These are phyloP conservation scores for Dolichomitus sp. DNA, from an alignment of 2,888 invertebrate species.

Conservation along the genomic window DNA sequence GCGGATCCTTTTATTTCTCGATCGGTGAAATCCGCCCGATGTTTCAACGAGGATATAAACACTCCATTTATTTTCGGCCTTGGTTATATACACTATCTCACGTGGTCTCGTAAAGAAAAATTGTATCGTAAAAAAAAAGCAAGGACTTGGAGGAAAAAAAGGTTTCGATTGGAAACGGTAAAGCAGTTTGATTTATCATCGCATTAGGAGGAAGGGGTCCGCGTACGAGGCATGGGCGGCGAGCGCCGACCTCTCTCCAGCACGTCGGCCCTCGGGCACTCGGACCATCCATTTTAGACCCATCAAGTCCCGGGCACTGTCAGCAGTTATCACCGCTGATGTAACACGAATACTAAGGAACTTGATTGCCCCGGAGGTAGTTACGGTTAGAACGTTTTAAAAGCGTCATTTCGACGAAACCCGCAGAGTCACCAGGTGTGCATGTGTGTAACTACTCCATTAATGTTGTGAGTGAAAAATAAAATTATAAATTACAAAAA, in stretches of 20 bases:
- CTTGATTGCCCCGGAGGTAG: constrained; percentile 57
- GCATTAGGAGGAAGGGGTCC: constrained; percentile 69
- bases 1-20: constrained; percentile 28
- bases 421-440: constrained; percentile 8
- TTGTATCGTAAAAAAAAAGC: constrained; percentile 53
- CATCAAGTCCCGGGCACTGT: constrained; percentile 71
- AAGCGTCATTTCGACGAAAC: constrained; percentile 41
- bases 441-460: constrained; percentile 3
- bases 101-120: constrained; percentile 61
- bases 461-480: constrained; percentile 1
- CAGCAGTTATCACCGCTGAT: constrained; percentile 71
- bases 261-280: constrained; percentile 68
- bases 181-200: constrained; percentile 73
- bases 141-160: constrained; percentile 48
- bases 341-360: constrained; percentile 70
- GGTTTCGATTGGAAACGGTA: constrained; percentile 68
- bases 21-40: constrained; percentile 40
- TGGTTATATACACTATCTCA: constrained; percentile 50
- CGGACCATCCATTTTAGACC: constrained; percentile 72
- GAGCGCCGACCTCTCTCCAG: constrained; percentile 67
- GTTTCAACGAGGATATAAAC: constrained; percentile 66
- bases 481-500: constrained; percentile 9
- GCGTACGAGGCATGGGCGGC: constrained; percentile 53
- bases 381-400: constrained; percentile 57
- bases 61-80: constrained; percentile 62